Evolutionary conservation across 2,797 vertebrate genomes (phyloP).

Genomic region (Bradypodion ventrale): DNA sequence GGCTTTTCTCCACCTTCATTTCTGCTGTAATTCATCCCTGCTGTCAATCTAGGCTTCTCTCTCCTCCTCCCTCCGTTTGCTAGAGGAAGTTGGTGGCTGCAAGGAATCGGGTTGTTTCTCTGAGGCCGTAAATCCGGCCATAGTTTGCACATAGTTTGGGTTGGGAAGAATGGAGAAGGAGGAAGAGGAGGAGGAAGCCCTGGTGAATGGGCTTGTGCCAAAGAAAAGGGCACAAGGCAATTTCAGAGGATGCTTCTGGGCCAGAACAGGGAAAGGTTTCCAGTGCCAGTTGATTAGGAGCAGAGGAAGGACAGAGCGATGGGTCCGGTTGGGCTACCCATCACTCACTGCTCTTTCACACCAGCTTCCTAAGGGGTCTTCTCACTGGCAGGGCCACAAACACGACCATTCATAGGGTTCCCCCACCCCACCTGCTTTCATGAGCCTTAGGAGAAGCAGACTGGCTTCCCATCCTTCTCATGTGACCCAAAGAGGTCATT

Average conservation of each 20-base stretch:
- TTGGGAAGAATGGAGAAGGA: no score
- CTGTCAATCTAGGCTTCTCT: conserved; percentile 20
- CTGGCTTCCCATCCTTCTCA: background rate
- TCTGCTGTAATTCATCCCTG: conserved; percentile 2
- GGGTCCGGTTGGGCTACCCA: no score
- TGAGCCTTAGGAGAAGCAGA: no score
- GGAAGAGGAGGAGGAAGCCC: conserved; percentile 1
- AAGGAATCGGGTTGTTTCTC: conserved; percentile 63
- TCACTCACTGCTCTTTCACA: no score
- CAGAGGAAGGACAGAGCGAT: background rate
- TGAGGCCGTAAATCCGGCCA: conserved; percentile 46
- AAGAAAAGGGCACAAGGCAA: no score
- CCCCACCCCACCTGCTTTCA: no score
- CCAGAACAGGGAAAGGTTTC: background rate
- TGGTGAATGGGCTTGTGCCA: conserved; percentile 40
- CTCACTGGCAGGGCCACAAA: no score
- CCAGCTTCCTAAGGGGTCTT: no score
- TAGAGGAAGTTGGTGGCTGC: conserved; percentile 59
- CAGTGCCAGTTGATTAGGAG: no score
- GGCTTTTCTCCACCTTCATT: background rate
- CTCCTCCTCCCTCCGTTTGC: background rate
- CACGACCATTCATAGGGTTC: no score
- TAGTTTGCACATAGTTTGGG: conserved; percentile 21
- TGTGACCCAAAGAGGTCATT: fast-evolving
- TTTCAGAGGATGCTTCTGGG: no score